Evolutionary conservation across 1,140 invertebrate species (phyloP).

Genomic region (Ctenoplectra terminalis): DNA sequence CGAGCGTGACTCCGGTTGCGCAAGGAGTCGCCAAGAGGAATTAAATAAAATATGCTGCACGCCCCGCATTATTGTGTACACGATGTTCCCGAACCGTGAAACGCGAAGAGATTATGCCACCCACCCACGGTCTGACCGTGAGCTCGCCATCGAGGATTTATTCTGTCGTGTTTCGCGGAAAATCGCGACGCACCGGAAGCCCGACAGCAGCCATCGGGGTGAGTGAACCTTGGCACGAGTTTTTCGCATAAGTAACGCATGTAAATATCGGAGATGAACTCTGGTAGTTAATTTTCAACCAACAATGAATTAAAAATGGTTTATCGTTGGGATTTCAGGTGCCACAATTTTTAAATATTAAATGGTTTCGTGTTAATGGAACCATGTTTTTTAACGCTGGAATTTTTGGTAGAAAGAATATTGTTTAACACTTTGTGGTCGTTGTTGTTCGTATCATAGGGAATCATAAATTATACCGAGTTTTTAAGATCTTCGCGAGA

Average conservation of each 20-base stretch:
- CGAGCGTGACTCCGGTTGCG: background rate
- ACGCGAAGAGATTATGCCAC: constrained; percentile 47
- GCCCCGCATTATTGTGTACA: constrained; percentile 39
- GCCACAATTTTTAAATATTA: too few species aligned
- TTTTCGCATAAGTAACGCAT: constrained; percentile 6
- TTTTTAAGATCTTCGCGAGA: too few species aligned
- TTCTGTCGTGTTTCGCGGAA: constrained; percentile 16
- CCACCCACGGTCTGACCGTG: background rate
- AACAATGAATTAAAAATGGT: too few species aligned
- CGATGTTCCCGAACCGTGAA: constrained; percentile 19
- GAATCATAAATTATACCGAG: too few species aligned
- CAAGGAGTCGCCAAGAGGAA: constrained; percentile 35
- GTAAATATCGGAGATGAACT: background rate
- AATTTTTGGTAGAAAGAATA: too few species aligned
- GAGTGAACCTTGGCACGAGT: background rate
- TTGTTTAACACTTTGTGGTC: too few species aligned
- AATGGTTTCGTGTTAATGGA: too few species aligned
- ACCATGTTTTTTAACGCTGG: too few species aligned
- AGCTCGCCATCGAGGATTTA: constrained; percentile 34
- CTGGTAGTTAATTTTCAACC: background rate
- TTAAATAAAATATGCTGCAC: constrained; percentile 55
- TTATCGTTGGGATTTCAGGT: too few species aligned
- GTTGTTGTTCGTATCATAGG: too few species aligned
- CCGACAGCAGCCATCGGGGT: background rate
- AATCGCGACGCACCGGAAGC: constrained; percentile 20